Base-by-base conservation (phyloP, 2,113 vertebrate genomes). In the Phaethon lepturus region DNA sequence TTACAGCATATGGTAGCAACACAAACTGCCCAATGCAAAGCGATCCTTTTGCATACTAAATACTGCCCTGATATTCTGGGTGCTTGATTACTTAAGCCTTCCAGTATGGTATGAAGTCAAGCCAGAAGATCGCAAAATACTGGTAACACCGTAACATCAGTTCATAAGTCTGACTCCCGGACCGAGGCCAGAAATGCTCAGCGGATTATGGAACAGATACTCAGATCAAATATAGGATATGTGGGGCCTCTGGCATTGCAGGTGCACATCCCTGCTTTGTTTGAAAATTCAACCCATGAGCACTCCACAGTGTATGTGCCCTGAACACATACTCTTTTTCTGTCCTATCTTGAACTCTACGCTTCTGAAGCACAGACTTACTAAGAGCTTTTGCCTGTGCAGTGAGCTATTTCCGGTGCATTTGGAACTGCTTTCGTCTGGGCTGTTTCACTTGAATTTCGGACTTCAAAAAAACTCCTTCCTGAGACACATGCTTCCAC, bases 51-150 rank as follows among this genome's bases (percentile, higher is more conserved):
- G 40, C 86, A 66, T 47, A 31, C 79, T 47, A 59, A 92, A 59
- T 6, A 25, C 56, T 1, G 18, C 24, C 14, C 60, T 0, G 0
- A 4, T 38, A 50, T 81, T 90, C 72, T 53, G 25, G 53, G 35
- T 38, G 78, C 35, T 53, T 18, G 44, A 66, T 18, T 62, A 67
- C 85, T 79, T 16, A 33, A 80, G 75, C 49, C 10, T 74, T 53
- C 67, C 77, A 74, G 86, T 6, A 15, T 0, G 76, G 23, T 6
- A 63, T 17, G 60, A 95, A 78, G 81, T 75, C 47, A 64, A 44
- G 49, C 23, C 69, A 86, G 88, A 55, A 33, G 60, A 81, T 7
- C 68, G 78, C 2, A 0, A 47, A 26, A 50, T 6, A 35, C 83
- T 59, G 9, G 56, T 11, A 77, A 68, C 44, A 8, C 76, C 24